Base-by-base conservation (phyloP, 2,888 invertebrate species). In the Cremastobaeus sp. region DNA sequence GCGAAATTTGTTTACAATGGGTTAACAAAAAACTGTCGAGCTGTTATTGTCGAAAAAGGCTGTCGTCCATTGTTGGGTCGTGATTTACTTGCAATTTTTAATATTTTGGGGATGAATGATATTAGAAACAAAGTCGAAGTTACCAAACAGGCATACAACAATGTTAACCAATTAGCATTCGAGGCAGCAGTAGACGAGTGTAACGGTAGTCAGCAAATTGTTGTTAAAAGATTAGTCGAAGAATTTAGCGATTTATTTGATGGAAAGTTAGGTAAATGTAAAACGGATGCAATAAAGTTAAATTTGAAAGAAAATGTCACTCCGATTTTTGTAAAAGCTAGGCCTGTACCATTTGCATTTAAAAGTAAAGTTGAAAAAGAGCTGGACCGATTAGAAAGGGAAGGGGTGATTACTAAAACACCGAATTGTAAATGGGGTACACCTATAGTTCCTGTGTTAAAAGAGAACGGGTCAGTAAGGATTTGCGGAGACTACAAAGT, bases 401-500 rank as follows among this genome's bases (percentile, higher is more conserved):
- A 47, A 2, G 70, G 72, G 9, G 47, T 75, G 0, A 76, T 71
- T 17, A 3, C 2, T 14, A 2, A 17, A 5, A 47, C 47, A 1
- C 28, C 21, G n/a, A 64, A 52, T n/a, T 71, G 65, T 12, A 30
- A 59, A 1, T 78, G 78, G 75, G 78, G 71, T 0, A 81, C 77
- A 3, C 79, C 77, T 0, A 69, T 78, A 32, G 78, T 78, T n/a
- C 75, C 76, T 5, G 43, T 68, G 1, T 2, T 68, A n/a, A 39
- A 54, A 8, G n/a, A 18, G 21, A 25, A 48, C n/a, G 48, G 48
- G 4, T 5, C 28, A n/a, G 32, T 48, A 8, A n/a, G 48, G 8
- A n/a, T 76, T 30, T 81, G 78, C 41, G 77, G 73, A 3, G 77
- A 80, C 73, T 81, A 77, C 43, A 80, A 79, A 43, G 68, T 79